A percentile compares a stretch with the other conserved stretches of the same genome.
Conservation (phyloP, 2,113 vertebrate species). For the Plectropomus leopardus region DNA sequence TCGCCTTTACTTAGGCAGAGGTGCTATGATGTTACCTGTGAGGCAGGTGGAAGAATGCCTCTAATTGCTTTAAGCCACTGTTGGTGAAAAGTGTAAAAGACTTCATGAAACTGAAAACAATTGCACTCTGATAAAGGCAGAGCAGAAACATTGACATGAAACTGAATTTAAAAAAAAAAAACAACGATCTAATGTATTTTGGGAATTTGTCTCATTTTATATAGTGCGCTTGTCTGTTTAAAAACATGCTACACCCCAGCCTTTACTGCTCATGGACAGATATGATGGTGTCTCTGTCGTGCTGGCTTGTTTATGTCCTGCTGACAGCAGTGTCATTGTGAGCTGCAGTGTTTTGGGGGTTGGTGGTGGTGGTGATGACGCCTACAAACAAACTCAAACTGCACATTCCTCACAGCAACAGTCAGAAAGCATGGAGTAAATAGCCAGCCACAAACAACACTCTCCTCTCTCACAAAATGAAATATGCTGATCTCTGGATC, state of each 20-base stretch:
- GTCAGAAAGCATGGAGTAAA: slow-evolving; percentile 47
- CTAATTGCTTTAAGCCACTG: no score
- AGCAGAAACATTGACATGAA: no score
- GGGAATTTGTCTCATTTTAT: not conserved
- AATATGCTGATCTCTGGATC: slow-evolving; percentile 21
- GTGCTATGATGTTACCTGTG: no score
- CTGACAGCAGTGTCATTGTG: slow-evolving; percentile 62
- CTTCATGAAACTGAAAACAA: no score
- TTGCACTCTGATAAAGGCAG: no score
- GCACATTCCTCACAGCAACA: slow-evolving; percentile 49
- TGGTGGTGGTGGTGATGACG: slow-evolving; percentile 1
- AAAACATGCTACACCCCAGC: not conserved
- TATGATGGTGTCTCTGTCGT: not conserved
- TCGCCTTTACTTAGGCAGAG: no score
- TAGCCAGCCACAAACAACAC: not conserved
- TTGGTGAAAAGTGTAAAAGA: no score
- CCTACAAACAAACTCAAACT: slow-evolving; percentile 20
- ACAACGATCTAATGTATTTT: no score
- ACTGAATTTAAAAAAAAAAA: no score
- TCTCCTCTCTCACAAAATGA: not conserved
- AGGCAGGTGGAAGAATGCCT: no score
- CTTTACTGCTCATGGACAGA: not conserved
- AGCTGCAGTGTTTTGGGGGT: slow-evolving; percentile 17
- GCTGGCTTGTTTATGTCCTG: slow-evolving; percentile 3
- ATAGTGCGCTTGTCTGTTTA: not conserved